Evolutionary conservation across 1,140 invertebrate genomes (phyloP).

Genomic region (Magallana ariakensis): DNA sequence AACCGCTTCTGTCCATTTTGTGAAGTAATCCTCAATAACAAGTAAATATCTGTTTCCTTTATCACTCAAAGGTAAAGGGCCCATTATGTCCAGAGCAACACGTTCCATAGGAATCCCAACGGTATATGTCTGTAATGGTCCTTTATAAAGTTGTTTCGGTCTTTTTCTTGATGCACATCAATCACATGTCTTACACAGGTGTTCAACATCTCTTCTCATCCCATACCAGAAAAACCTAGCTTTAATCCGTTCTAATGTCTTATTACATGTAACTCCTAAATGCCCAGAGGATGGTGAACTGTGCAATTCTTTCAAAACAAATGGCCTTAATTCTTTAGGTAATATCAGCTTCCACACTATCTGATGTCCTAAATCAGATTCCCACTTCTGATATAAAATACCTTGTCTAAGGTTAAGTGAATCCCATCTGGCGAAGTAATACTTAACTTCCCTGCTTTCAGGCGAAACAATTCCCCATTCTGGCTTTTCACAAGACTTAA

Average conservation of each 20-base stretch:
- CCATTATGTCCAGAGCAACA: not conserved
- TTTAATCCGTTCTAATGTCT: not conserved
- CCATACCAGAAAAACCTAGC: not conserved
- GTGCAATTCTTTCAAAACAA: not conserved
- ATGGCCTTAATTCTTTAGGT: not conserved
- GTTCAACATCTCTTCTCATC: not conserved
- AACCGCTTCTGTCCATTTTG: not conserved
- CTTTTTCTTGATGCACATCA: not conserved
- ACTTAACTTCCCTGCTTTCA: not conserved
- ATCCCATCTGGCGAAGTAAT: not conserved
- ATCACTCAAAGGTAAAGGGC: constrained; percentile 1
- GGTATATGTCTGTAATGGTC: not conserved
- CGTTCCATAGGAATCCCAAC: not conserved
- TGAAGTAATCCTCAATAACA: not conserved
- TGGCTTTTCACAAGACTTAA: not conserved
- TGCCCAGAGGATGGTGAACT: not conserved
- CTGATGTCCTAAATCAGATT: too few species aligned
- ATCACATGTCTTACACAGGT: not conserved
- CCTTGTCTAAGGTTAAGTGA: not conserved
- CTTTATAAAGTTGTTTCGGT: not conserved
- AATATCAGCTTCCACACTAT: too few species aligned
- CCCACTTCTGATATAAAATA: not conserved
- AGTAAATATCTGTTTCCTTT: too few species aligned
- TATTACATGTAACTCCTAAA: not conserved
- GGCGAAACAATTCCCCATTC: not conserved